Percentiles rank a stretch among this genome's conserved stretches.
Evolutionary conservation across 2,113 vertebrate genomes (phyloP).

Genomic region (Clarias batrachus): DNA sequence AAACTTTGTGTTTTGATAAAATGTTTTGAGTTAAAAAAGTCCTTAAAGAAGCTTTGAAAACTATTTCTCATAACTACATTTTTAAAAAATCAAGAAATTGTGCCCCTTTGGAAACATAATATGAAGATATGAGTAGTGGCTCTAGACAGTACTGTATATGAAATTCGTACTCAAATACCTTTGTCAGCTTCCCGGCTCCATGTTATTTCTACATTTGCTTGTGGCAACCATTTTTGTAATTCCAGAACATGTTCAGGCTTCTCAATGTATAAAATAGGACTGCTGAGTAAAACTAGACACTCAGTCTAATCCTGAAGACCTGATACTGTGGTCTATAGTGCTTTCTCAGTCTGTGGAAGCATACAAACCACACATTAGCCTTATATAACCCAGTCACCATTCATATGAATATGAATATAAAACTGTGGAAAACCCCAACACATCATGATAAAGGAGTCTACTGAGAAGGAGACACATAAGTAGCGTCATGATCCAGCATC

Average conservation of each 20-base stretch:
- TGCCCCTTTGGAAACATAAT: too few relatives aligned
- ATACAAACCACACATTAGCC: not conserved
- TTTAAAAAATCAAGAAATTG: too few relatives aligned
- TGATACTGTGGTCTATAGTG: not conserved
- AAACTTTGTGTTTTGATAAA: too few relatives aligned
- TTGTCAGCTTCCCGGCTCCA: not conserved
- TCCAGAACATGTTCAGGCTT: not conserved
- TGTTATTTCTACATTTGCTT: not conserved
- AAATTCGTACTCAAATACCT: not conserved
- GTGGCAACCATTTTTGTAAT: not conserved
- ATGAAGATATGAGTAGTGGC: too few relatives aligned
- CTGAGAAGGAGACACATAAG: not conserved
- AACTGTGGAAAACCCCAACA: not conserved
- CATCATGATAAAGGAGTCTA: not conserved
- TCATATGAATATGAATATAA: not conserved
- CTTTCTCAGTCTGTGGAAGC: not conserved
- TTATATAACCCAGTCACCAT: not conserved
- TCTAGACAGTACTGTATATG: not conserved
- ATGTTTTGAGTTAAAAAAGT: too few relatives aligned
- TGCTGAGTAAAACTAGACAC: not conserved
- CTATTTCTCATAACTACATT: too few relatives aligned
- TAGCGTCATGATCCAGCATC: not conserved
- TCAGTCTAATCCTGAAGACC: not conserved
- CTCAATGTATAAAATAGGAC: not conserved
- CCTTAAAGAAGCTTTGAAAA: too few relatives aligned